Percentiles rank a stretch among this genome's conserved stretches.
Conservation (phyloP, 2,113 vertebrate genomes). For the Choloepus hoffmanni region DNA sequence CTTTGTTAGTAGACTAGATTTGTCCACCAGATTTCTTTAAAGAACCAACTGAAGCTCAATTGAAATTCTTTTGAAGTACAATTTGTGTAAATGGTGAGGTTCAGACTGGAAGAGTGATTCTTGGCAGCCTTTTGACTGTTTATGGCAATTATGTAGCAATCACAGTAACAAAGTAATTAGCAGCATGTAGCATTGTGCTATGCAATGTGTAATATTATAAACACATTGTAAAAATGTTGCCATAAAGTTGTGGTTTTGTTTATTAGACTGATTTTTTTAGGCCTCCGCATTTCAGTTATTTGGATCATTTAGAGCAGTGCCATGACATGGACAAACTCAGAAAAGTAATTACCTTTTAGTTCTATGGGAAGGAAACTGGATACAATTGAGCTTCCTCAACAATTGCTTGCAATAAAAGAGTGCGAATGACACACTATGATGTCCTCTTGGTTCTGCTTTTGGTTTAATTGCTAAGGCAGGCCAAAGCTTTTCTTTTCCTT, state of each 20-base stretch:
- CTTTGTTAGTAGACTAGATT: constrained; percentile 52
- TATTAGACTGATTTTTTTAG: constrained; percentile 43
- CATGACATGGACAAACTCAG: not conserved
- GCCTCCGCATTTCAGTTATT: constrained; percentile 59
- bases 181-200: constrained; percentile 26
- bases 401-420: constrained; percentile 37
- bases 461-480: constrained; percentile 60
- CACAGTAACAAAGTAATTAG: constrained; percentile 74
- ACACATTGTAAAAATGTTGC: constrained; percentile 72
- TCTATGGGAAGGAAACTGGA: constrained; percentile 69
- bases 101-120: constrained; percentile 71
- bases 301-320: constrained; percentile 48
- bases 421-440: constrained; percentile 41
- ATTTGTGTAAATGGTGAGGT: constrained; percentile 76
- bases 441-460: constrained; percentile 71
- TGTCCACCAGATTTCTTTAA: constrained; percentile 62
- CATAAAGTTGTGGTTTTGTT: constrained; percentile 66
- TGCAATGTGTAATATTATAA: constrained; percentile 64
- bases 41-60: constrained; percentile 66
- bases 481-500: constrained; percentile 46
- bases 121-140: constrained; percentile 77
- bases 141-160: constrained; percentile 66
- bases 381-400: constrained; percentile 73
- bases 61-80: constrained; percentile 76
- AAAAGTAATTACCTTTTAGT: constrained; percentile 63